Evolutionary conservation across 2,888 invertebrate genomes (phyloP).

Genomic region (Smittia aterrima): DNA sequence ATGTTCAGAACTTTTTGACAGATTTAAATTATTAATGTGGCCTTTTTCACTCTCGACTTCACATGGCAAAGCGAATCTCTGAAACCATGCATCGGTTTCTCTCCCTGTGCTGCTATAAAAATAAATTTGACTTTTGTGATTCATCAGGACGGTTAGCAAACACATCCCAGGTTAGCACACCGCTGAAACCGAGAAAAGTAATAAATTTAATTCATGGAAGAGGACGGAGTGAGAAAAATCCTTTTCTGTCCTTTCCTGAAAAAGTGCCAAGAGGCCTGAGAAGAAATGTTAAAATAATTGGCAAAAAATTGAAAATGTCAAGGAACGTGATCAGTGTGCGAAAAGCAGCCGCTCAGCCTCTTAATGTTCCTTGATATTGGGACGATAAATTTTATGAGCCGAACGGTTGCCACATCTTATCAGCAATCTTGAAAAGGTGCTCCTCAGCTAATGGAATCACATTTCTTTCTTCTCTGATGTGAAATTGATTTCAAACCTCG

Average conservation of each 20-base stretch:
- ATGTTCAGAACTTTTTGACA: constrained; percentile 37
- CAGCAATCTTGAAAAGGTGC: neutral
- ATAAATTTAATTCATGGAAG: constrained; percentile 25
- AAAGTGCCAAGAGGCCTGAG: neutral
- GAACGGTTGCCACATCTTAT: neutral
- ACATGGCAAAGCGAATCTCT: neutral
- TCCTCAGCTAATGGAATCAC: neutral
- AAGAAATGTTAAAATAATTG: constrained; percentile 38
- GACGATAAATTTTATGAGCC: neutral
- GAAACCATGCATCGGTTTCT: constrained; percentile 24
- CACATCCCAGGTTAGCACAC: constrained; percentile 1
- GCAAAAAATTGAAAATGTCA: constrained; percentile 42
- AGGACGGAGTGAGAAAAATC: neutral
- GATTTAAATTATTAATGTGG: constrained; percentile 42
- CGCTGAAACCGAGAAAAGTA: constrained; percentile 29
- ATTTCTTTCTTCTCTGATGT: neutral
- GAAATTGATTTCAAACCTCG: constrained; percentile 9
- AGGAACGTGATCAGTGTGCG: constrained; percentile 32
- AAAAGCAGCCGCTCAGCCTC: neutral
- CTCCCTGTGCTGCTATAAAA: constrained; percentile 32
- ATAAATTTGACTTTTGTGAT: constrained; percentile 39
- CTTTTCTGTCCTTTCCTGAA: neutral
- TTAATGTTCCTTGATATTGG: neutral
- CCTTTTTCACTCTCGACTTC: constrained; percentile 38
- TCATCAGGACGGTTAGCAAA: neutral